Conservation (phyloP, 2,113 vertebrate genomes). For the Cervus canadensis region DNA sequence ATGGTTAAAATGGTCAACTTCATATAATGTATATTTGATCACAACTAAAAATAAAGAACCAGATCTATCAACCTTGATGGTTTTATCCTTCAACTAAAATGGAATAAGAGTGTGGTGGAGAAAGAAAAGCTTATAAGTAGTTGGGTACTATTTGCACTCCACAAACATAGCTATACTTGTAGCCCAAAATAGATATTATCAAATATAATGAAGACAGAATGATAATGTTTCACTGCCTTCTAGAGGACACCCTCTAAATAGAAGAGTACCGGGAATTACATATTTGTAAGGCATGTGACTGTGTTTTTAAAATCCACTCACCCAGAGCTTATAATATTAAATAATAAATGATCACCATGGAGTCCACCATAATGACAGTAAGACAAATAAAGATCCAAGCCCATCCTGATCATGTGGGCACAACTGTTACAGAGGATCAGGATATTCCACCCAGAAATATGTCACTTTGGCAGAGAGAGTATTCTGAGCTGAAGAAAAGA, state of each 20-base stretch:
- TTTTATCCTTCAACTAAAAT: neutral
- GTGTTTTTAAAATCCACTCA: neutral
- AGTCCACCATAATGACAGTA: neutral
- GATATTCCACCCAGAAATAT: neutral
- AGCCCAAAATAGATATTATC: neutral
- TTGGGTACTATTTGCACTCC: neutral
- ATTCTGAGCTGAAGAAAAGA: neutral
- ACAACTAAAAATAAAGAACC: neutral
- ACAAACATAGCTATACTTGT: neutral
- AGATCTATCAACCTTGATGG: neutral
- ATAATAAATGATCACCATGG: neutral
- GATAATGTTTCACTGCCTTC: neutral
- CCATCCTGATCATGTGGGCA: neutral
- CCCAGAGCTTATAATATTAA: neutral
- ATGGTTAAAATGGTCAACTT: neutral
- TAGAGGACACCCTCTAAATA: neutral
- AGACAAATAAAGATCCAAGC: neutral
- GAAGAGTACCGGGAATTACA: neutral
- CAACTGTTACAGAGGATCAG: neutral
- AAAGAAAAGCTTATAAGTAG: neutral
- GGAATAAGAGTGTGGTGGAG: neutral
- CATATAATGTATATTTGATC: neutral
- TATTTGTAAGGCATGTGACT: neutral
- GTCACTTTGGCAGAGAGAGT: neutral
- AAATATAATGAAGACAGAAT: neutral